Evolutionary conservation across 2,888 invertebrate genomes (phyloP).

Genomic region (Xylota sylvarum): DNA sequence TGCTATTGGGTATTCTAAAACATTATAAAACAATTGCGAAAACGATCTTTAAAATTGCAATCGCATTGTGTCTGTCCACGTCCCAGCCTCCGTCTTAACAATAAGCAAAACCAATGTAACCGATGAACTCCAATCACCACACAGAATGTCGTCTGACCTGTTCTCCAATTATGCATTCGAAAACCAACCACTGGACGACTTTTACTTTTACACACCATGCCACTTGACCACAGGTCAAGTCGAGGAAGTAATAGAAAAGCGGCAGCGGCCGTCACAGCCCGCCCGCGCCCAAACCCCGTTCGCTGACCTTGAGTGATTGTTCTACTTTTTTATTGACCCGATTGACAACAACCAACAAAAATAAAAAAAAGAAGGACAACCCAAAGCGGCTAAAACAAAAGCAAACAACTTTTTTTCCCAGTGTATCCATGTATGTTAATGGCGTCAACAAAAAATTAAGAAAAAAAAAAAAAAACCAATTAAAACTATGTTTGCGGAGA

Average conservation of each 20-base stretch:
- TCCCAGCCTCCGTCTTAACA: background rate
- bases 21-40: conserved; percentile 15
- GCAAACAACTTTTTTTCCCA: conserved; percentile 64
- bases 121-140: conserved; percentile 59
- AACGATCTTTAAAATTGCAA: conserved; percentile 12
- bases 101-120: conserved; percentile 16
- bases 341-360: conserved; percentile 59
- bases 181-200: conserved; percentile 64
- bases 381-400: conserved; percentile 44
- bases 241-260: conserved; percentile 73
- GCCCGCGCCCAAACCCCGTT: conserved; percentile 58
- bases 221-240: conserved; percentile 76
- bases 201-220: conserved; percentile 67
- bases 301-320: conserved; percentile 74
- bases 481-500: conserved; percentile 49
- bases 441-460: conserved; percentile 37
- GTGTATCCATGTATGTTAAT: conserved; percentile 50
- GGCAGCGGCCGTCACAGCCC: conserved; percentile 31
- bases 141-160: conserved; percentile 75
- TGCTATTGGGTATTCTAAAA: background rate
- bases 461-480: too few species aligned
- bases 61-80: background rate
- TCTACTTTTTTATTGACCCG: conserved; percentile 71
- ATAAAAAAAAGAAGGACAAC: conserved; percentile 9
- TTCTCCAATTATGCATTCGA: conserved; percentile 60